phyloP scores from a whole-genome alignment of 2,888 invertebrate species.

The Melanchra persicariae region DNA sequence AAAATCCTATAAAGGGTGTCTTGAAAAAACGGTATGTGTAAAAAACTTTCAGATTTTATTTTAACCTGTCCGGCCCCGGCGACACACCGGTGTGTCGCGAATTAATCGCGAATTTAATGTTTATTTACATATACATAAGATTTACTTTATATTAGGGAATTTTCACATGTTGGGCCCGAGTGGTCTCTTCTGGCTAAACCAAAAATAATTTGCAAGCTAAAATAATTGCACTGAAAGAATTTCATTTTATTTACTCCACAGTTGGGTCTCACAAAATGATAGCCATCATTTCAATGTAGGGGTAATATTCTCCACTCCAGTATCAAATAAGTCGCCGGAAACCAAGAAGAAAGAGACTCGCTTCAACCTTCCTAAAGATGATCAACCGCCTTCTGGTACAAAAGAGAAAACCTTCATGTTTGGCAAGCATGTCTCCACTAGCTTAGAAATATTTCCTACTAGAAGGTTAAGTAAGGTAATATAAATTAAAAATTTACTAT shows the following conservation, averaged over 20 bases:
- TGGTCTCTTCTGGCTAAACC: not conserved
- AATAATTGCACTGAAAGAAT: not conserved
- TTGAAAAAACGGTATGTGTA: conserved; percentile 90
- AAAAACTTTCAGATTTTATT: too few relatives aligned
- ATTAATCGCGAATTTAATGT: too few relatives aligned
- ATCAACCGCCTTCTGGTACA: conserved; percentile 79
- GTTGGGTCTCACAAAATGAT: conserved; percentile 92
- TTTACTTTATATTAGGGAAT: too few relatives aligned
- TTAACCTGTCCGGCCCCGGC: too few relatives aligned
- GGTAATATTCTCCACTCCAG: conserved; percentile 96
- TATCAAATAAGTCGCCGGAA: conserved; percentile 86
- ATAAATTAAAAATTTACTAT: not conserved
- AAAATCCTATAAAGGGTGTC: conserved; percentile 91
- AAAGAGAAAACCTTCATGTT: conserved; percentile 86
- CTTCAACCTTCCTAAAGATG: conserved; percentile 91
- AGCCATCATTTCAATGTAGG: conserved; percentile 91
- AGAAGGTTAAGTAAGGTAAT: conserved; percentile 86
- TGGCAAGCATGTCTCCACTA: conserved; percentile 87
- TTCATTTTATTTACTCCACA: conserved; percentile 66
- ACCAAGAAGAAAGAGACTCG: conserved; percentile 91
- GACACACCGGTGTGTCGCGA: too few relatives aligned
- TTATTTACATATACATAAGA: too few relatives aligned
- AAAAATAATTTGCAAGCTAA: not conserved
- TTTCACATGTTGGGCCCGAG: too few relatives aligned
- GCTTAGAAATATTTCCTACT: conserved; percentile 89